Evolutionary conservation across 2,113 vertebrate species (phyloP).

Genomic region (Galbula dea): DNA sequence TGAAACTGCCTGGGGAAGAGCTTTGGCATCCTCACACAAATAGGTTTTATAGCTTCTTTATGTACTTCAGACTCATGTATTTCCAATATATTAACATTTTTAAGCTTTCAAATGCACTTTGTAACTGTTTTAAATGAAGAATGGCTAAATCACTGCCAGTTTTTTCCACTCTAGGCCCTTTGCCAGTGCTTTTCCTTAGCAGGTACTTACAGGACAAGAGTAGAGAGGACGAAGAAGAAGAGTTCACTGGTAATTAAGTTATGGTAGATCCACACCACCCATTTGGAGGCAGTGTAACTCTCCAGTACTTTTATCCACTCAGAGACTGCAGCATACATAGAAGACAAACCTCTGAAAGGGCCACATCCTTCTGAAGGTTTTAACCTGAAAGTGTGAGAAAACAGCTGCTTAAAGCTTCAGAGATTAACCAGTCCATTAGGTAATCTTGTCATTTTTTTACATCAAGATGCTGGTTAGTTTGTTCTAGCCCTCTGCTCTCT

Average conservation of each 20-base stretch:
- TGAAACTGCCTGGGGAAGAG: background rate
- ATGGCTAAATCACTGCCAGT: background rate
- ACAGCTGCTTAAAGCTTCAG: background rate
- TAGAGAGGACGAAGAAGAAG: conserved; percentile 86
- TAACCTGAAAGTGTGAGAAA: conserved; percentile 66
- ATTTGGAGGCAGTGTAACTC: conserved; percentile 38
- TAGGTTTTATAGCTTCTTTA: background rate
- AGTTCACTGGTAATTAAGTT: conserved; percentile 84
- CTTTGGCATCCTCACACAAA: background rate
- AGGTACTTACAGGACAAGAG: conserved; percentile 83
- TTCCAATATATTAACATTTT: background rate
- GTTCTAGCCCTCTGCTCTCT: background rate
- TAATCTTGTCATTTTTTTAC: background rate
- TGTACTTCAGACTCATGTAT: background rate
- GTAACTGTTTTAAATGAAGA: background rate
- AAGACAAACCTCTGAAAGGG: conserved; percentile 83
- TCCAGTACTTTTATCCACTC: conserved; percentile 76
- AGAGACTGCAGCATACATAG: conserved; percentile 75
- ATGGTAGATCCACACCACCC: conserved; percentile 86
- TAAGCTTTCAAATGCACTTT: background rate
- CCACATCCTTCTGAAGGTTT: conserved; percentile 87
- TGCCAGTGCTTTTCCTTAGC: background rate
- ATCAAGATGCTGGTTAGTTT: background rate
- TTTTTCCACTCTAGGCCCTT: background rate
- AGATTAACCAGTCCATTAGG: background rate